These are phyloP conservation scores for Porites cylindrica DNA, from an alignment of 92 coral and sea anemone species.

Conservation along the genomic window DNA sequence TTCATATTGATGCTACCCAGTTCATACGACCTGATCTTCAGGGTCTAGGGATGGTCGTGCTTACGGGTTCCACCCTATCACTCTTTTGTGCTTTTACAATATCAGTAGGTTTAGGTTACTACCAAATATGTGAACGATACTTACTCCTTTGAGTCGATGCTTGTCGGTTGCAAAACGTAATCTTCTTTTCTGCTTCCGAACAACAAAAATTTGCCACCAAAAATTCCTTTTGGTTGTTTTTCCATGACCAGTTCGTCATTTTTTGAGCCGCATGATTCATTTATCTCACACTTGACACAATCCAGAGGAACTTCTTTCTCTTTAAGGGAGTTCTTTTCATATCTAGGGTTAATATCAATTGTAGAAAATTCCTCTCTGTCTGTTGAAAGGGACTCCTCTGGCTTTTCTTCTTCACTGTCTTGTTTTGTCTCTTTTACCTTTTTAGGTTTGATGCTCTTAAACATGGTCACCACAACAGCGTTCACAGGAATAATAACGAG, in stretches of 20 bases:
- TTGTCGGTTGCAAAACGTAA: constrained; percentile 17
- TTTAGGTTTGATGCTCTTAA: constrained; percentile 59
- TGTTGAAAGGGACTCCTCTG: background rate
- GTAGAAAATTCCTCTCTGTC: constrained; percentile 1
- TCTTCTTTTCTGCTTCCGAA: background rate
- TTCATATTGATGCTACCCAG: too few species aligned
- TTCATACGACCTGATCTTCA: too few species aligned
- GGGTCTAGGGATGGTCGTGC: too few species aligned
- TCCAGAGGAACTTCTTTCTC: constrained; percentile 1
- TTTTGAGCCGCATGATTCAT: background rate
- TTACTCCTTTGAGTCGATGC: constrained; percentile 2
- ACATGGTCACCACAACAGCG: constrained; percentile 53
- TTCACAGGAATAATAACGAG: constrained; percentile 77
- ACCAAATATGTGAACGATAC: background rate
- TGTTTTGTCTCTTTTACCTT: background rate
- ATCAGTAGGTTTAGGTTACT: background rate
- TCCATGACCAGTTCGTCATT: background rate
- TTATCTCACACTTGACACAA: background rate
- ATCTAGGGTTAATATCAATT: background rate
- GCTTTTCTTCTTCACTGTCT: constrained; percentile 1
- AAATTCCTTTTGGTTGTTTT: background rate
- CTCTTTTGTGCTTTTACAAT: too few species aligned
- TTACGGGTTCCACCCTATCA: too few species aligned
- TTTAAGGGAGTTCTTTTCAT: background rate
- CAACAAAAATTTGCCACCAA: background rate